A percentile compares a stretch with the other conserved stretches of the same genome.
Conservation (phyloP, 1,140 invertebrate species). For the Rhopalosiphum padi region DNA sequence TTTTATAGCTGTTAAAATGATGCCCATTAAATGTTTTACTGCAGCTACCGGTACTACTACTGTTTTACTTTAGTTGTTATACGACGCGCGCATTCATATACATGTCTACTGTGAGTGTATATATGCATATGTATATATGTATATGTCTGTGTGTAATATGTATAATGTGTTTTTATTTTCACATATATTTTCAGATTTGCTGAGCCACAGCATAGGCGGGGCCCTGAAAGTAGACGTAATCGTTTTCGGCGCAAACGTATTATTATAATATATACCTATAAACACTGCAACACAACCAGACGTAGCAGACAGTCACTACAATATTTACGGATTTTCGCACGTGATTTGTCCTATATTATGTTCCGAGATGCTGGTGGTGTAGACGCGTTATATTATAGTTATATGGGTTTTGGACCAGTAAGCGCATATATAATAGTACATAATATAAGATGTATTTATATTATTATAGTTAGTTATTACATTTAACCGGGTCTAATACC, state of each 20-base stretch:
- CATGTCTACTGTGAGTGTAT: neutral
- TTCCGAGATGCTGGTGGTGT: neutral
- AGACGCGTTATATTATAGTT: neutral
- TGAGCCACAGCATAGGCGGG: neutral
- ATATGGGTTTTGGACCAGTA: neutral
- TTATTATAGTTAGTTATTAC: neutral
- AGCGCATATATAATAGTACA: neutral
- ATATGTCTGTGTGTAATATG: neutral
- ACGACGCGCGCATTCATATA: neutral
- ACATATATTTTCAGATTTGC: slow-evolving; percentile 7
- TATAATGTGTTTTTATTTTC: slow-evolving; percentile 15
- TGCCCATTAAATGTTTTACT: slow-evolving; percentile 31
- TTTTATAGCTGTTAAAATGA: slow-evolving; percentile 16
- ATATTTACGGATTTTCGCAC: neutral
- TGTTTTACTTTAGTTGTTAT: slow-evolving; percentile 5
- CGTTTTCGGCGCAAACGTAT: neutral
- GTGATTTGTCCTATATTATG: neutral
- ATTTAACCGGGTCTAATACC: neutral
- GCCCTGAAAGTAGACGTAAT: neutral
- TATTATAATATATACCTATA: neutral
- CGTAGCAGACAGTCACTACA: neutral
- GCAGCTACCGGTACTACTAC: neutral
- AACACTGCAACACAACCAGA: neutral
- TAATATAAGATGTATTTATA: neutral
- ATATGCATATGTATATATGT: neutral